Base-by-base conservation (phyloP, 2,797 vertebrate genomes). In the Diceros bicornis region DNA sequence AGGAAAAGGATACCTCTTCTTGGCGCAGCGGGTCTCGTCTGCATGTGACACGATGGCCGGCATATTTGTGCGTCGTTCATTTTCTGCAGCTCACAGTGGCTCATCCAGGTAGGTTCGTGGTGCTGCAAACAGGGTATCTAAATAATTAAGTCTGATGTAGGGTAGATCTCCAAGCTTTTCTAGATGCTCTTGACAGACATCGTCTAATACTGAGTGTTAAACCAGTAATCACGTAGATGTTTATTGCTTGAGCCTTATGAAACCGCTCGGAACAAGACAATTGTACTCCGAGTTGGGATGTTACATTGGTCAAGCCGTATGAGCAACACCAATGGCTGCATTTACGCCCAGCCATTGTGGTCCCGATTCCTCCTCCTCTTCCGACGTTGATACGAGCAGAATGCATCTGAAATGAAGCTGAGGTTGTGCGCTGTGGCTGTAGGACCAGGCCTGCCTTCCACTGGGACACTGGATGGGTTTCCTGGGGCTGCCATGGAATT, bases 271-370 rank as follows among this genome's bases (percentile, higher is more conserved):
- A 25, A 29, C 10, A 7, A 68, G 14, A 44, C 1, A 11, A 1
- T 8, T 59, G 18, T 20, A 34, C 5, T 44, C 16, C 1, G 5
- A 7, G 12, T 5, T 16, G 18, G 17, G 5, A 57, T 1, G 0
- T 27, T 2, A 5, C 0, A 0, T 44, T 6, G 8, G 32, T 17
- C 6, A 6, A 5, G 0, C 32, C 29, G 17, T 12, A 1, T 29
- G 1, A 2, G 2, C 17, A 0, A 3, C 0, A 0, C 12, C 37
- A 1, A 2, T 0, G 1, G 47, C 14, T 0, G 0, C 44, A 1
- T 37, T 34, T 20, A 8, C 0, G 7, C 4, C n/a, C 61, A 17
- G 44, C 29, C 2, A 0, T 1, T 4, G 0, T 0, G 1, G 6
- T 50, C 0, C 16, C 1, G 5, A 2, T 34, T 17, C 13, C 12